These are phyloP conservation scores for Euura saliciscinereae DNA, from an alignment of 1,140 invertebrate species.

Conservation along the genomic window DNA sequence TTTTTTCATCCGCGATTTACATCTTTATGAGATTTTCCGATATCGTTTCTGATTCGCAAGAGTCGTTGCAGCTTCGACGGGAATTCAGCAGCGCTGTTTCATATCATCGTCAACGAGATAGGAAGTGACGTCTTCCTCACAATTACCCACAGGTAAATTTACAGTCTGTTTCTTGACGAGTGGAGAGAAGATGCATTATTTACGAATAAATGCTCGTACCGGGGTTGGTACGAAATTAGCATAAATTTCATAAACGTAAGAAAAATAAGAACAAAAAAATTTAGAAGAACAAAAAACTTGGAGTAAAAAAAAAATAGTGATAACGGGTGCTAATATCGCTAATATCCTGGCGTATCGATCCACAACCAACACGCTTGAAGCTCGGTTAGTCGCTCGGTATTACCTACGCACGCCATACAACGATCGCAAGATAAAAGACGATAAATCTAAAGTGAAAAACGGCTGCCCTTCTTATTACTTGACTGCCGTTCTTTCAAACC, in stretches of 20 bases:
- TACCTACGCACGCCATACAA: background rate
- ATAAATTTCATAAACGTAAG: conserved; percentile 8
- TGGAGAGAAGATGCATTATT: no score
- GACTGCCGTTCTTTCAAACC: no score
- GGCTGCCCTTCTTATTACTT: background rate
- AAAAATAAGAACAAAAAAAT: conserved; percentile 8
- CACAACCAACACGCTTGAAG: background rate
- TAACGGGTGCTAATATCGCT: background rate
- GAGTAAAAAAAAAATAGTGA: background rate
- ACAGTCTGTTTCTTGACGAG: no score
- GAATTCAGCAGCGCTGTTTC: no score
- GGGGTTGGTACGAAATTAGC: background rate
- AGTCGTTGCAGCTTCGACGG: no score
- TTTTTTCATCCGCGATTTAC: no score
- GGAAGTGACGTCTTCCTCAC: no score
- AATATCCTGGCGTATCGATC: background rate
- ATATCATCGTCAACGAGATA: no score
- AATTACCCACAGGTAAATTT: no score
- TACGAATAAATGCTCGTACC: no score
- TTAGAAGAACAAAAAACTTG: background rate
- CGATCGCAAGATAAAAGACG: background rate
- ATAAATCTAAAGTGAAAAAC: background rate
- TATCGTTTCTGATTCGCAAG: no score
- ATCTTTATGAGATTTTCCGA: no score
- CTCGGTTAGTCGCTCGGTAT: background rate